Conservation (phyloP, 92 coral and sea anemone species). For the Paragorgia papillata region DNA sequence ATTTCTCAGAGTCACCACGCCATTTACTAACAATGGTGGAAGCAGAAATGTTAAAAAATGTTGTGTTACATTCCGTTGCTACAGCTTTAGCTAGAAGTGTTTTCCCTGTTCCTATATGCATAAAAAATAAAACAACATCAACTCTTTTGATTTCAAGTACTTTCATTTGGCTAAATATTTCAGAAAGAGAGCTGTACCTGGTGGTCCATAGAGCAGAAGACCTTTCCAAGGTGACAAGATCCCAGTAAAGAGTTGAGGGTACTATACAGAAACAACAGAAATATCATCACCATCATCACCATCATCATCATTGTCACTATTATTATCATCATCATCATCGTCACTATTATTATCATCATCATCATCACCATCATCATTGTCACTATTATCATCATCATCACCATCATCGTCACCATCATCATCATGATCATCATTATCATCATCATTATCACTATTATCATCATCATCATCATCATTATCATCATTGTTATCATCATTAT, state of each 20-base stretch:
- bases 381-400: too few species aligned
- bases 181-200: conserved; percentile 79
- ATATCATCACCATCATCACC: too few species aligned
- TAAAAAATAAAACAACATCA: too few species aligned
- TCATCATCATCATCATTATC: too few species aligned
- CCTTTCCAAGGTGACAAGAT: conserved; percentile 99
- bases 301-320: neutral
- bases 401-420: neutral
- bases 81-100: conserved; percentile 97
- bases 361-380: conserved; percentile 50
- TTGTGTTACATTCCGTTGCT: conserved; percentile 97
- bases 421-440: conserved; percentile 93
- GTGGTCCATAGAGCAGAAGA: conserved; percentile 89
- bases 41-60: conserved; percentile 97
- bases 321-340: too few species aligned
- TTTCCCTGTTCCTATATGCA: conserved; percentile 83
- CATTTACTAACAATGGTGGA: conserved; percentile 98
- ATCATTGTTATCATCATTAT: conserved; percentile 69
- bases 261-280: conserved; percentile 47
- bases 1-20: conserved; percentile 98
- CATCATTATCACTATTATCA: too few species aligned
- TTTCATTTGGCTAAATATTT: too few species aligned
- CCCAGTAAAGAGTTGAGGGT: conserved; percentile 95
- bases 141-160: too few species aligned
- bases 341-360: neutral